A percentile compares a stretch with the other conserved stretches of the same genome.
These are phyloP conservation scores for Hanleya hanleyi DNA, from an alignment of 2,888 invertebrate genomes.

Conservation along the genomic window DNA sequence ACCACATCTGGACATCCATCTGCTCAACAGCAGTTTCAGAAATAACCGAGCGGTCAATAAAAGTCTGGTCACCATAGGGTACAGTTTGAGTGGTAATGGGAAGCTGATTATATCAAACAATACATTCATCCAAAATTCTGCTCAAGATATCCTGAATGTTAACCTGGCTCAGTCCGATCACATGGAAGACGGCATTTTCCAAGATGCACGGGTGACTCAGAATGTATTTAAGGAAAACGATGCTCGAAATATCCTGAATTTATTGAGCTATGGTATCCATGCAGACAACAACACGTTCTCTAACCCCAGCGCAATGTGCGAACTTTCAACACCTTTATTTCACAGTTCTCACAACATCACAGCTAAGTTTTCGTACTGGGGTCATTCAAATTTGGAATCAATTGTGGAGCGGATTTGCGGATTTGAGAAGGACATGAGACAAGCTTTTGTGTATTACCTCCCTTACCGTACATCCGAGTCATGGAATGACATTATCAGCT, in stretches of 20 bases:
- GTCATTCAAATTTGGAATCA: not conserved
- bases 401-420: constrained; percentile 31
- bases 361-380: constrained; percentile 27
- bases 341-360: constrained; percentile 2
- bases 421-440: constrained; percentile 31
- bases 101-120: not conserved
- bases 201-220: constrained; percentile 11
- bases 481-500: not conserved
- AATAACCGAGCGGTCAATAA: not conserved
- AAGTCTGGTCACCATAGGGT: not conserved
- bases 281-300: constrained; percentile 25
- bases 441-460: constrained; percentile 21
- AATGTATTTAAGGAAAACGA: constrained; percentile 20
- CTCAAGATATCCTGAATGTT: not conserved
- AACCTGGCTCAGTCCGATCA: not conserved
- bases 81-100: not conserved
- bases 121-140: not conserved
- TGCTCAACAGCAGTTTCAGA: not conserved
- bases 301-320: constrained; percentile 6
- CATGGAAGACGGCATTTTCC: not conserved
- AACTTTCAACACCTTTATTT: not conserved
- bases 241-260: not conserved
- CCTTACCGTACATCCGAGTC: constrained; percentile 21
- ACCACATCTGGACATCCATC: not conserved
- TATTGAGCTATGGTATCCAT: not conserved